Base-by-base conservation (phyloP, 23 tunicate species). In the Ascidia mentula region DNA sequence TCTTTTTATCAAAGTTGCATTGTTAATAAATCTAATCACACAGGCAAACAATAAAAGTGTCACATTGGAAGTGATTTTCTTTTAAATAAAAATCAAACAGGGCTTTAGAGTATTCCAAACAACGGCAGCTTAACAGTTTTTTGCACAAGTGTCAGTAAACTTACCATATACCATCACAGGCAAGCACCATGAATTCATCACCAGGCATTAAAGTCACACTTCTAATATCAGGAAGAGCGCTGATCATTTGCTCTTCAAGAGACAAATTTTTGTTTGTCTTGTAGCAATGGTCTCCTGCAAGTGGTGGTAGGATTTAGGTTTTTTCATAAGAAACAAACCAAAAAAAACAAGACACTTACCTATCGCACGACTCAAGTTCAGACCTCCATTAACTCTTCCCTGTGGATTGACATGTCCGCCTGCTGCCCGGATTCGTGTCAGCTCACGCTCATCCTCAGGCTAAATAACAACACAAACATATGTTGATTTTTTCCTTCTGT, bases 121-220 rank as follows among this genome's bases (percentile, higher is more conserved):
- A n/a, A n/a, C n/a, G n/a, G n/a, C n/a, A n/a, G n/a, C n/a, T n/a
- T n/a, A n/a, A n/a, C n/a, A n/a, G n/a, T n/a, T n/a, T n/a, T n/a
- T n/a, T n/a, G n/a, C n/a, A n/a, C n/a, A 42, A 42, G 53, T 9
- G 53, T 42, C 15, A 12, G 24, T 20, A 53, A 53, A 5, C 65
- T 53, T 60, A 89, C 98, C 98, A 93, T 26, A 93, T 88, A 34
- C 98, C 98, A 38, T 93, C 98, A 80, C 98, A 93, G 6, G 98
- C 98, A 17, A 93, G 71, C 34, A 93, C 89, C 85, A 93, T 77
- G 40, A 93, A 93, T 38, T 88, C 89, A 84, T 93, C 98, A 9
- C 77, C 89, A 12, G 82, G 86, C 45, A 88, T 32, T 7, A 93
- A 65, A 0, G 32, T 40, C 22, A 93, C 80, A 38, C 80, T 85